Evolutionary conservation across 2,797 vertebrate species (phyloP).

Genomic region (Amblyopsis hoosieri): DNA sequence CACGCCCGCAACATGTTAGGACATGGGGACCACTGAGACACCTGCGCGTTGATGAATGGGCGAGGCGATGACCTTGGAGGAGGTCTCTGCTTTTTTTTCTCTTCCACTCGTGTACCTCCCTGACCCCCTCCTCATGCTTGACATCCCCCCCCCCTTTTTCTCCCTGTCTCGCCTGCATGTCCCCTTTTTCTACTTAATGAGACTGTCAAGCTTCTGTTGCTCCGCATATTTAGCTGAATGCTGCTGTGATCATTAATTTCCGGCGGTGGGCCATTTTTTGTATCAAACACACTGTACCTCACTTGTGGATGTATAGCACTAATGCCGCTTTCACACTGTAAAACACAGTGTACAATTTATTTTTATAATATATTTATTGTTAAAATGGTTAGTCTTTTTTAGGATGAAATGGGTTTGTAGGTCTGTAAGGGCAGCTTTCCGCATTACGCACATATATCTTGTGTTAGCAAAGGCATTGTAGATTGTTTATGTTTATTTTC

Average conservation of each 20-base stretch:
- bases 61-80: constrained; percentile 42
- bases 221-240: constrained; percentile 12
- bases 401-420: too few species aligned
- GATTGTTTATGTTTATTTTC: constrained; percentile 48
- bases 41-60: constrained; percentile 45
- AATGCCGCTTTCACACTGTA: too few species aligned
- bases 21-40: constrained; percentile 30
- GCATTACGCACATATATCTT: too few species aligned
- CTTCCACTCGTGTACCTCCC: constrained; percentile 6
- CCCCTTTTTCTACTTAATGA: constrained; percentile 18
- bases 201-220: constrained; percentile 8
- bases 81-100: constrained; percentile 20
- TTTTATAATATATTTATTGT: too few species aligned
- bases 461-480: neutral
- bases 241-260: constrained; percentile 9
- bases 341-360: too few species aligned
- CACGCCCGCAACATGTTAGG: constrained; percentile 20
- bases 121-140: constrained; percentile 9
- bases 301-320: constrained; percentile 3
- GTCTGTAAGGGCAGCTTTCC: too few species aligned
- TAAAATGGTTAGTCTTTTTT: too few species aligned
- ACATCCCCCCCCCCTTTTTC: constrained; percentile 13
- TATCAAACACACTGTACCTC: constrained; percentile 10
- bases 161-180: constrained; percentile 16
- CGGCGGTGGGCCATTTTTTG: constrained; percentile 1